Evolutionary conservation across 1,140 invertebrate genomes (phyloP), one percentile per base, ranked within the genome.

Genomic region (Monochamus saltuarius): DNA sequence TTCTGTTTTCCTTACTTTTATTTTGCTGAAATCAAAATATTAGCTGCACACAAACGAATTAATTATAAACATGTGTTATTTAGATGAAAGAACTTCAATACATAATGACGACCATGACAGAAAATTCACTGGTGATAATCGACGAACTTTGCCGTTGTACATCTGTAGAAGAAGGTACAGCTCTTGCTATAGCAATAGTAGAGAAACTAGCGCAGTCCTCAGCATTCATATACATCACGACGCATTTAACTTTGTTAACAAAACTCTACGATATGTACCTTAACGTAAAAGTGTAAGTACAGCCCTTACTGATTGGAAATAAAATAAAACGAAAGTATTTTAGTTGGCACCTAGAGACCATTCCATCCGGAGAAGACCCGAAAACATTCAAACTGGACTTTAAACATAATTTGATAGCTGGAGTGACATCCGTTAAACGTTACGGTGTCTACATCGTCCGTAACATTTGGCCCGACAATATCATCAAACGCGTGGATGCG

Each of bases 131-230:
- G 42, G 83, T 96, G 9, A 85, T 96, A 45, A 85, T 96, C 58
- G 94, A 97, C 77, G 94, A 97, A 79, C 77, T 95, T 8, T 92
- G 93, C 63, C 83, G 88, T 79, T 82, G 87, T 2, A 96, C 93
- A 1, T 85, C 84, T 56, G 77, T 83, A n/a, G 88, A 92, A 70
- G 92, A 95, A 81, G 94, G 92, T 2, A 84, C 87, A 0, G 85
- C 86, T 58, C 82, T 95, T 47, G 91, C 90, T 43, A 93, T 88
- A 86, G 84, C 90, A 1, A 84, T 95, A 55, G 88, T 87, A 72
- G 90, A 94, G 79, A 78, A 85, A 61, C 79, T 97, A 2, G 68
- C 90, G 1, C 73, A 78, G 37, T 84, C 82, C 3, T 79, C 85
- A 61, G 88, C 91, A 0, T 94, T 91, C 69, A 85, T 85, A 4